Evolutionary conservation across 1,140 invertebrate genomes (phyloP).

Genomic region (Brachionus plicatilis): DNA sequence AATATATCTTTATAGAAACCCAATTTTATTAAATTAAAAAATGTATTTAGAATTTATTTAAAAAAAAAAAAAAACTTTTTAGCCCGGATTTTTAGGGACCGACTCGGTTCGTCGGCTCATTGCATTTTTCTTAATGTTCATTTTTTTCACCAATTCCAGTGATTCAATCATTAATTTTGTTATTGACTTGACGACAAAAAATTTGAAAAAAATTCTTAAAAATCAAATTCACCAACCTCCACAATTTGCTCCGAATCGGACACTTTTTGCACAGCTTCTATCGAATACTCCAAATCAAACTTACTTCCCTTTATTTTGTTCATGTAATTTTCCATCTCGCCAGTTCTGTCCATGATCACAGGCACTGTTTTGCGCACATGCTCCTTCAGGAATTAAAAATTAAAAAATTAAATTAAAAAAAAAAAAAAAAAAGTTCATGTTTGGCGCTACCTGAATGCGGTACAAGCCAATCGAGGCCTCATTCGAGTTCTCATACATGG

Average conservation of each 20-base stretch:
- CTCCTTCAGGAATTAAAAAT: background rate
- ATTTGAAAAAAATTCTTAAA: no score
- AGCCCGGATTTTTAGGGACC: background rate
- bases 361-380: constrained; percentile 24
- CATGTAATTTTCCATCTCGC: background rate
- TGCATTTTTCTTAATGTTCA: background rate
- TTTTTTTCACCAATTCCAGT: background rate
- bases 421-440: background rate
- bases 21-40: background rate
- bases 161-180: background rate
- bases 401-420: no score
- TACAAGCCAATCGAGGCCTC: constrained; percentile 33
- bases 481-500: constrained; percentile 1
- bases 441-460: constrained; percentile 6
- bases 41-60: background rate
- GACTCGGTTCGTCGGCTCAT: background rate
- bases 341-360: background rate
- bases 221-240: background rate
- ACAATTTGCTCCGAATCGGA: background rate
- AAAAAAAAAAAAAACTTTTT: background rate
- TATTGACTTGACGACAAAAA: background rate
- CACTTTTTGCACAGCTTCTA: constrained; percentile 15
- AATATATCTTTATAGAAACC: no score
- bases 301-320: background rate
- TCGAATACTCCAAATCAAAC: constrained; percentile 35